Evolutionary conservation across 2,113 vertebrate genomes (phyloP), one percentile per base, ranked within the genome.

Genomic region (Lucifuga dentata): DNA sequence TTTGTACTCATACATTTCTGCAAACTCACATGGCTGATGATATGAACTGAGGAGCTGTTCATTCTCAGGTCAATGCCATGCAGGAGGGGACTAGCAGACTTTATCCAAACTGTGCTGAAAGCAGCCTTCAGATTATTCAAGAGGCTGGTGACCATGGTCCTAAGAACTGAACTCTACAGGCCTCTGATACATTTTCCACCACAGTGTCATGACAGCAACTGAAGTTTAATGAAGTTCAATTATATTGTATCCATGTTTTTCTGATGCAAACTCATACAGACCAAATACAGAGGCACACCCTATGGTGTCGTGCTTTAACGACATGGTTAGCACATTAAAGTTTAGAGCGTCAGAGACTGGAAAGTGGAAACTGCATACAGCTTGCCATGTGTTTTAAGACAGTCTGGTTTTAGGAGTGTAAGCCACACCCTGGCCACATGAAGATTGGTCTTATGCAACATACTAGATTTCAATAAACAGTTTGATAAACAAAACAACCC

Each of bases 281-380:
- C 10, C n/a, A 15, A 58, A 71, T 61, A 33, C 13, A 49, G 46
- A 41, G 74, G 68, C 73, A 87, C 78, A 58, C 84, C 86, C 86
- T 51, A 20, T 38, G 55, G 65, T 64, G 77, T 63, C 79, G 83
- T 57, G 40, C 56, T 65, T 68, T 85, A 86, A 90, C 87, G 58
- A 88, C 64, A 88, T 57, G 59, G 67, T 66, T 53, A 72, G 68
- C 49, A 17, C 73, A 48, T 83, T 68, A 63, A 68, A 76, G 46
- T 80, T 76, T 73, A 67, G 78, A 60, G 72, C 50, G 53, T 78
- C 67, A 10, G 48, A 57, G 75, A 68, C 64, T 73, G 77, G 84
- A 81, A 86, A 84, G 21, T 65, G 50, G 57, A 45, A 55, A 85
- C 86, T 84, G 51, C 26, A 45, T 5, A 29, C 26, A 56, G 40